phyloP scores from a whole-genome alignment of 1,140 invertebrate genomes.

The Luehdorfia chinensis region DNA sequence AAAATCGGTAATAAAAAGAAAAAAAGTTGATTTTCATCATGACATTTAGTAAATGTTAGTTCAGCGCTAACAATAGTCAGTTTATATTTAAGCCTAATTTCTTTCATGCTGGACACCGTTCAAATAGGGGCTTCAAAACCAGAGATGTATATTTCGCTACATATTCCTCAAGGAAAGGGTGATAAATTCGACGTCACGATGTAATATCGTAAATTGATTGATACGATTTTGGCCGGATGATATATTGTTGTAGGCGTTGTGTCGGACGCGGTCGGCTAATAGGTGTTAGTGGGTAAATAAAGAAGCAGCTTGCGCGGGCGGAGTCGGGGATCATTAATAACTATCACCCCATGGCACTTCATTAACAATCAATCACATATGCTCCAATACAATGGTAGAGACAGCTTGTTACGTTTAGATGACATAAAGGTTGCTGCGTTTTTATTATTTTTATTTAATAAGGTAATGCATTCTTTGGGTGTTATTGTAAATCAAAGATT shows the following conservation, averaged over 20 bases:
- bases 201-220: constrained; percentile 69
- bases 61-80: too few species aligned
- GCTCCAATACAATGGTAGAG: constrained; percentile 26
- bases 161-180: constrained; percentile 39
- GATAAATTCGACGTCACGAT: constrained; percentile 42
- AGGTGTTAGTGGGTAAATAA: constrained; percentile 68
- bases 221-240: constrained; percentile 54
- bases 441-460: too few species aligned
- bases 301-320: constrained; percentile 46
- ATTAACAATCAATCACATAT: constrained; percentile 72
- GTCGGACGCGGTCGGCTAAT: constrained; percentile 56
- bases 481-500: too few species aligned
- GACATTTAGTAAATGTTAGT: too few species aligned
- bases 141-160: not conserved
- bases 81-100: too few species aligned
- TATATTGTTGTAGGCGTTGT: constrained; percentile 54
- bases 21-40: too few species aligned
- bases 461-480: too few species aligned
- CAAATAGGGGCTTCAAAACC: too few species aligned
- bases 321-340: constrained; percentile 69
- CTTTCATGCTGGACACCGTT: too few species aligned
- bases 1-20: too few species aligned
- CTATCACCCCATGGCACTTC: constrained; percentile 64
- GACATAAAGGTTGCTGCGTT: not conserved
- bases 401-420: constrained; percentile 24